Percentiles rank a stretch among this genome's conserved stretches.
Conservation (phyloP, 2,797 vertebrate species). For the Zenarchopterus dispar region DNA sequence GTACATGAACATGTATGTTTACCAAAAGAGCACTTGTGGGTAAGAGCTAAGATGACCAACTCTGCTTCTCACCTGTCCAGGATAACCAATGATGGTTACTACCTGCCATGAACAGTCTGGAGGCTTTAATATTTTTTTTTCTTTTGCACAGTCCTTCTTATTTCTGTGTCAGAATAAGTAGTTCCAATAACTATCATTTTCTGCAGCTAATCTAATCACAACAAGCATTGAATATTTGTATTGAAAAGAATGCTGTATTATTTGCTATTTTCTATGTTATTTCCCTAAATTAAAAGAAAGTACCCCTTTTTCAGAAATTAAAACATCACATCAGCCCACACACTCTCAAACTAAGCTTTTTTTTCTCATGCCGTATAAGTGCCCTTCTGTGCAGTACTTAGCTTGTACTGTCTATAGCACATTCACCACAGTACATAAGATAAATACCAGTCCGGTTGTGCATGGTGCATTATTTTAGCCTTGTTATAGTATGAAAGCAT, state of each 20-base stretch:
- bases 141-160: conserved; percentile 11
- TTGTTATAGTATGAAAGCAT: not conserved
- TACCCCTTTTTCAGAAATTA: not conserved
- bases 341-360: not conserved
- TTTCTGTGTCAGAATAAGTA: not conserved
- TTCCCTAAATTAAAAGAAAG: too few species aligned
- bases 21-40: not conserved
- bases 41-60: conserved; percentile 2
- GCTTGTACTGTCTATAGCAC: too few species aligned
- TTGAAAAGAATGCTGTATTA: too few species aligned
- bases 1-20: not conserved
- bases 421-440: too few species aligned
- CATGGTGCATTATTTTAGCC: conserved; percentile 2
- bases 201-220: too few species aligned
- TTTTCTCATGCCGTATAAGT: too few species aligned
- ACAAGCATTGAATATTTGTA: too few species aligned
- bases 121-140: conserved; percentile 7
- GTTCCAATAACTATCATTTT: not conserved
- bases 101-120: conserved; percentile 15
- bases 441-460: not conserved
- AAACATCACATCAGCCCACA: conserved; percentile 16
- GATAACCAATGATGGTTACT: conserved; percentile 6
- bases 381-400: too few species aligned
- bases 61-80: conserved; percentile 21
- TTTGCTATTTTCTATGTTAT: too few species aligned